These are phyloP conservation scores for Aromia moschata DNA, from an alignment of 2,888 invertebrate genomes.

Conservation along the genomic window DNA sequence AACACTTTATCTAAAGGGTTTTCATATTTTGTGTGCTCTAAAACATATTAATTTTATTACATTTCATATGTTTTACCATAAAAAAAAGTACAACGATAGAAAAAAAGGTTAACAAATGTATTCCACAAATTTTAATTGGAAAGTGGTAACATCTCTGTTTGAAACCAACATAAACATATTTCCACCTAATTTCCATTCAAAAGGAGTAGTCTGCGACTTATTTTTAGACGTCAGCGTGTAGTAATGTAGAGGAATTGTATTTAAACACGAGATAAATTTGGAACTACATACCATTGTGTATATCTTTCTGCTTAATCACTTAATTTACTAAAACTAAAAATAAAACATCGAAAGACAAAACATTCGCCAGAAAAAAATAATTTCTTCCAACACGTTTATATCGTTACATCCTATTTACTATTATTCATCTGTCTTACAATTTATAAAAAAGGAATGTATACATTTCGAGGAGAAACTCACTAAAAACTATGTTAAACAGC, in stretches of 20 bases:
- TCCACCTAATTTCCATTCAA: constrained; percentile 24
- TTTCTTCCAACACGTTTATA: background rate
- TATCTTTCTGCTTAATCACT: constrained; percentile 30
- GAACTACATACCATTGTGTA: constrained; percentile 35
- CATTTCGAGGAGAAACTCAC: too few species aligned
- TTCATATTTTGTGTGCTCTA: too few species aligned
- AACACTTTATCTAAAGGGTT: too few species aligned
- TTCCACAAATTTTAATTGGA: constrained; percentile 4
- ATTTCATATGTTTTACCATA: background rate
- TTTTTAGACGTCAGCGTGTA: constrained; percentile 25
- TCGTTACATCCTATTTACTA: background rate
- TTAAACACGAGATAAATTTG: constrained; percentile 32
- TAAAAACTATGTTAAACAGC: too few species aligned
- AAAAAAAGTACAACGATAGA: background rate
- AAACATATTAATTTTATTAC: too few species aligned
- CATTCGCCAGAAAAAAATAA: constrained; percentile 5
- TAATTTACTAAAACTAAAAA: constrained; percentile 28
- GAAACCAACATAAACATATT: constrained; percentile 17
- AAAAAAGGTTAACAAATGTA: background rate
- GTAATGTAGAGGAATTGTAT: constrained; percentile 24
- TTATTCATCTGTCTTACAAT: background rate
- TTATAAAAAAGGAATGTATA: background rate
- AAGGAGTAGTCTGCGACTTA: constrained; percentile 18
- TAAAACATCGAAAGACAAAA: constrained; percentile 22
- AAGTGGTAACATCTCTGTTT: constrained; percentile 11